These are phyloP conservation scores for Andrena haemorrhoa DNA, from an alignment of 2,888 invertebrate species.

Conservation along the genomic window DNA sequence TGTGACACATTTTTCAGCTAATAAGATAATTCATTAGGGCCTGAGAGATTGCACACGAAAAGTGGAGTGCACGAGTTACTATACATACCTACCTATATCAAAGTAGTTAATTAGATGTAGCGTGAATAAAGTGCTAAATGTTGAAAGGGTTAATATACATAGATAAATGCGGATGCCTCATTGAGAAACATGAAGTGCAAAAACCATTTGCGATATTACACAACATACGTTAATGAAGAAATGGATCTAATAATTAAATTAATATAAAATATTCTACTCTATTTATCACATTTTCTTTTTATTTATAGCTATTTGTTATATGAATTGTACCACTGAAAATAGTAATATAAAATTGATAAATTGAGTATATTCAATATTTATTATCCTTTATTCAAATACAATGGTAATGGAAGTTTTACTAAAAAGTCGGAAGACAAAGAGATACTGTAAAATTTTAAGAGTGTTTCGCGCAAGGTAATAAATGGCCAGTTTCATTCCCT, in stretches of 20 bases:
- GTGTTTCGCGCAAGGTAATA: background rate
- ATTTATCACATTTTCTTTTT: background rate
- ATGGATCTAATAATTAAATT: background rate
- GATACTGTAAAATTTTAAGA: background rate
- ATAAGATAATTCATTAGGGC: constrained; percentile 9
- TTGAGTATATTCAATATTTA: background rate
- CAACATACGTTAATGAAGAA: background rate
- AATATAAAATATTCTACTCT: background rate
- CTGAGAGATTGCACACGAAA: background rate
- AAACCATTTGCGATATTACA: background rate
- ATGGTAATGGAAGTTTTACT: background rate
- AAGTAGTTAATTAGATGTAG: constrained; percentile 25
- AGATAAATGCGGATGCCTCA: background rate
- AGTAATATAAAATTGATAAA: background rate
- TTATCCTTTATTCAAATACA: background rate
- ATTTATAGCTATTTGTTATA: too few species aligned
- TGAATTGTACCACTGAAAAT: background rate
- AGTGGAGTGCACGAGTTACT: background rate
- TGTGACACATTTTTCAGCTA: background rate
- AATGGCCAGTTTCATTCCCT: background rate
- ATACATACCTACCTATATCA: background rate
- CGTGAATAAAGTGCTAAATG: background rate
- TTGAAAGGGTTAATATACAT: background rate
- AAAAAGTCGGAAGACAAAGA: background rate
- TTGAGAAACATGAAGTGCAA: background rate